A percentile compares a stretch with the other conserved stretches of the same genome.
These are phyloP conservation scores for Prunella strophiata DNA, from an alignment of 2,797 vertebrate genomes.

Conservation along the genomic window DNA sequence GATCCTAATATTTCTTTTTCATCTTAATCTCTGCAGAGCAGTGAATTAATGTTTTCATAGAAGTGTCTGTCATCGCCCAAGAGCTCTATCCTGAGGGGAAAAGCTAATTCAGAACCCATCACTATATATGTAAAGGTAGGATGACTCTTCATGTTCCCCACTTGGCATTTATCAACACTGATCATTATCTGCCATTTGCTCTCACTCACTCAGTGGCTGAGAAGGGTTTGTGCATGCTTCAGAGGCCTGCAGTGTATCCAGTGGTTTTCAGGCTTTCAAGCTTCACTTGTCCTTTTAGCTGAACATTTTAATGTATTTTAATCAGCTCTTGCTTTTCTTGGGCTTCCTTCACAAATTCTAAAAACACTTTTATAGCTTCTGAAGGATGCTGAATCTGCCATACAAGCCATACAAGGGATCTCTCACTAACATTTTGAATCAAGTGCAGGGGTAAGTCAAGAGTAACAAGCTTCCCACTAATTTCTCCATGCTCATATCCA, in stretches of 20 bases:
- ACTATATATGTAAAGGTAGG: conserved; percentile 2
- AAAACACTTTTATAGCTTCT: background rate
- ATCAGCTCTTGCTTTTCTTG: background rate
- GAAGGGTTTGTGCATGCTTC: background rate
- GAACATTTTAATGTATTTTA: background rate
- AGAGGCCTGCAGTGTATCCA: background rate
- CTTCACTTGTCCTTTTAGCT: background rate
- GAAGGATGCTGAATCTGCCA: background rate
- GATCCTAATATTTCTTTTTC: conserved; percentile 48
- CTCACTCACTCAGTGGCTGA: background rate
- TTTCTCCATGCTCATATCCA: background rate
- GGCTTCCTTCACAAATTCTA: background rate
- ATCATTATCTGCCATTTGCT: background rate
- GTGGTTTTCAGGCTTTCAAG: background rate
- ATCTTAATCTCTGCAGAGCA: conserved; percentile 31
- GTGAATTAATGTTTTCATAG: conserved; percentile 57
- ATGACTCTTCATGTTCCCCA: background rate
- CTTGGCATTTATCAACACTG: background rate
- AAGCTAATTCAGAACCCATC: conserved; percentile 52
- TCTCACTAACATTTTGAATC: background rate
- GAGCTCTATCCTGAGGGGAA: conserved; percentile 45
- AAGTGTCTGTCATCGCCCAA: conserved; percentile 21
- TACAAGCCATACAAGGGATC: background rate
- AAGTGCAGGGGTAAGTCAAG: background rate
- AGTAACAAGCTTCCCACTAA: background rate